Percentiles rank a stretch among this genome's conserved stretches.
phyloP scores from a whole-genome alignment of 2,113 vertebrate genomes.

The Chroicocephalus ridibundus region DNA sequence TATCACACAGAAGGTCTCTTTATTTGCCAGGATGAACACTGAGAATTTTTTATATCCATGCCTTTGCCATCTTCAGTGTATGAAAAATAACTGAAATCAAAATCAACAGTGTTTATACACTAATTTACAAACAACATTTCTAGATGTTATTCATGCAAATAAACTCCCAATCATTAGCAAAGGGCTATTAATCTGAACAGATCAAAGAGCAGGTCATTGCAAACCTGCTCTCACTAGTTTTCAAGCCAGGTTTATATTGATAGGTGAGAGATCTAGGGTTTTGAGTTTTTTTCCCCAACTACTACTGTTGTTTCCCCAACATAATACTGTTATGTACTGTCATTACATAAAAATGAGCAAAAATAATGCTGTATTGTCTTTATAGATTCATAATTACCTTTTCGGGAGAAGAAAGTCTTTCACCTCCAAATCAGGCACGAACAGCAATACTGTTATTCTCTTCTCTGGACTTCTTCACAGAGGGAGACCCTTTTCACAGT shows the following conservation, averaged over 20 bases:
- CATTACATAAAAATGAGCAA: neutral
- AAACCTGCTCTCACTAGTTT: neutral
- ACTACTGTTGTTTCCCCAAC: neutral
- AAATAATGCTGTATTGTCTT: neutral
- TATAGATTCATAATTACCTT: neutral
- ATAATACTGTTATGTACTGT: too few species aligned
- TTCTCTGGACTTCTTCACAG: neutral
- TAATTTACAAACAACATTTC: neutral
- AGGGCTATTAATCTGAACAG: neutral
- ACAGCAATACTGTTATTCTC: neutral
- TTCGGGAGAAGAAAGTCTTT: neutral
- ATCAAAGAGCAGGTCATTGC: neutral
- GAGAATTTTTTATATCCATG: neutral
- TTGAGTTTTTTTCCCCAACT: fast-evolving
- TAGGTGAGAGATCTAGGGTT: neutral
- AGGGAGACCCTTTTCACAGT: fast-evolving
- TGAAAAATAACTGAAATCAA: neutral
- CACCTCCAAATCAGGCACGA: neutral
- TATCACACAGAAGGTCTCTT: neutral
- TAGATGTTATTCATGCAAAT: neutral
- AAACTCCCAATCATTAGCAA: neutral
- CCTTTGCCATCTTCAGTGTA: neutral
- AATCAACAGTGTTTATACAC: fast-evolving
- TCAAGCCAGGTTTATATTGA: neutral
- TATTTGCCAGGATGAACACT: neutral